phyloP scores from a whole-genome alignment of 2,888 invertebrate species.

The Ochlodes sylvanus region DNA sequence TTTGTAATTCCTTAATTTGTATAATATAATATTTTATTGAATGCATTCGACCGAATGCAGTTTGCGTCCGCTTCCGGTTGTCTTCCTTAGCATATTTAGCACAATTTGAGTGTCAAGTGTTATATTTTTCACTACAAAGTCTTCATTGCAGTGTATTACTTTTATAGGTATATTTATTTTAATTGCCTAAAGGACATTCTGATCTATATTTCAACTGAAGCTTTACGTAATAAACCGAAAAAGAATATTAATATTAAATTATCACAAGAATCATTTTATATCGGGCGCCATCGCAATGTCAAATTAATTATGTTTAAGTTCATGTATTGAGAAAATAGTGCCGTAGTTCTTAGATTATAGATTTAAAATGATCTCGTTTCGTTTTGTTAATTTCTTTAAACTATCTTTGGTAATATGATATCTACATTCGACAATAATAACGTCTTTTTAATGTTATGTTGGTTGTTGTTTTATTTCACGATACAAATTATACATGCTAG shows the following conservation, averaged over 20 bases:
- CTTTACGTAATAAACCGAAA: background rate
- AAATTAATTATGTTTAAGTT: background rate
- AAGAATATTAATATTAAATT: background rate
- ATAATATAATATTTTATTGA: background rate
- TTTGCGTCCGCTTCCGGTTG: background rate
- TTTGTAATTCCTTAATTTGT: background rate
- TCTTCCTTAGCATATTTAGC: slow-evolving; percentile 1
- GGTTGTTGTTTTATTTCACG: too few relatives aligned
- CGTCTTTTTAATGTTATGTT: background rate
- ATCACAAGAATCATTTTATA: background rate
- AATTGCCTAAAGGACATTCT: background rate
- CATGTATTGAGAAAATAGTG: background rate
- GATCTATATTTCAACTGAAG: background rate
- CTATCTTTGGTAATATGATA: slow-evolving; percentile 7
- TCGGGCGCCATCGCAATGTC: slow-evolving; percentile 1
- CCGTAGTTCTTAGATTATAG: slow-evolving; percentile 8
- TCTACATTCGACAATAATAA: slow-evolving; percentile 24
- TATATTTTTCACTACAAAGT: too few relatives aligned
- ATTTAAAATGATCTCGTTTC: slow-evolving; percentile 30
- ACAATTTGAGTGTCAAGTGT: background rate
- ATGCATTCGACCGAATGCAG: background rate
- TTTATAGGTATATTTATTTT: too few relatives aligned
- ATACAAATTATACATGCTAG: too few relatives aligned
- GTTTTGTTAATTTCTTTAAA: slow-evolving; percentile 8
- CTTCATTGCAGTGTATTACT: too few relatives aligned